A percentile compares a stretch with the other conserved stretches of the same genome.
These are phyloP conservation scores for Erynnis tages DNA, from an alignment of 2,888 invertebrate species.

Conservation along the genomic window DNA sequence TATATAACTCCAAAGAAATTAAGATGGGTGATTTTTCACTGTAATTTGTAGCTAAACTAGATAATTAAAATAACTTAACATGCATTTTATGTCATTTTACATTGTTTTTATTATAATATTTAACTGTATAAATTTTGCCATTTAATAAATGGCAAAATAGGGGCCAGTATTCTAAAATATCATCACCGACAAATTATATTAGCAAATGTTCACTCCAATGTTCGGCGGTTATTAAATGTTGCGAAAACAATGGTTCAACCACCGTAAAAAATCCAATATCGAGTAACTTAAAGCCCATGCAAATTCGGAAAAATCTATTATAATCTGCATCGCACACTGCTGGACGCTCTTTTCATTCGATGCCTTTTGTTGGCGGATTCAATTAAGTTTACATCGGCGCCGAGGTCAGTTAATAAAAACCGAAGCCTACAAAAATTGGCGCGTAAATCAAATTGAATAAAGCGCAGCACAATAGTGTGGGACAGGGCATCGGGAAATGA, in stretches of 20 bases:
- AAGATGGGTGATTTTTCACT: too few relatives aligned
- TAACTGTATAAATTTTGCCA: too few relatives aligned
- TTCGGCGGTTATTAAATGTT: slow-evolving; percentile 41
- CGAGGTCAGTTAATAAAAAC: slow-evolving; percentile 81
- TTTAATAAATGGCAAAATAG: too few relatives aligned
- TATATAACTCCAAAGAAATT: too few relatives aligned
- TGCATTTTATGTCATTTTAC: too few relatives aligned
- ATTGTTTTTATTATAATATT: too few relatives aligned
- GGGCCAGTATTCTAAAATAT: too few relatives aligned
- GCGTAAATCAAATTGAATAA: slow-evolving; percentile 80
- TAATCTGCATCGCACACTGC: slow-evolving; percentile 79
- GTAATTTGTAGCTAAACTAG: too few relatives aligned
- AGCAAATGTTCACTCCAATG: slow-evolving; percentile 37
- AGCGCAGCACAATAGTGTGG: slow-evolving; percentile 68
- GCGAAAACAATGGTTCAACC: slow-evolving; percentile 62
- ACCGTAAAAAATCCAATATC: slow-evolving; percentile 70
- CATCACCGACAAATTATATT: too few relatives aligned
- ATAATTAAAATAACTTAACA: too few relatives aligned
- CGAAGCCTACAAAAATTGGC: slow-evolving; percentile 77
- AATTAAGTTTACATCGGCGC: slow-evolving; percentile 80
- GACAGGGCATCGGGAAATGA: slow-evolving; percentile 61
- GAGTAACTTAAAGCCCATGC: slow-evolving; percentile 72
- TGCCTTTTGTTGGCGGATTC: slow-evolving; percentile 79
- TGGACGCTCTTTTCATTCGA: slow-evolving; percentile 78
- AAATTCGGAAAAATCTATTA: slow-evolving; percentile 77